phyloP scores from a whole-genome alignment of 1,140 invertebrate species.

The Adelges cooleyi region DNA sequence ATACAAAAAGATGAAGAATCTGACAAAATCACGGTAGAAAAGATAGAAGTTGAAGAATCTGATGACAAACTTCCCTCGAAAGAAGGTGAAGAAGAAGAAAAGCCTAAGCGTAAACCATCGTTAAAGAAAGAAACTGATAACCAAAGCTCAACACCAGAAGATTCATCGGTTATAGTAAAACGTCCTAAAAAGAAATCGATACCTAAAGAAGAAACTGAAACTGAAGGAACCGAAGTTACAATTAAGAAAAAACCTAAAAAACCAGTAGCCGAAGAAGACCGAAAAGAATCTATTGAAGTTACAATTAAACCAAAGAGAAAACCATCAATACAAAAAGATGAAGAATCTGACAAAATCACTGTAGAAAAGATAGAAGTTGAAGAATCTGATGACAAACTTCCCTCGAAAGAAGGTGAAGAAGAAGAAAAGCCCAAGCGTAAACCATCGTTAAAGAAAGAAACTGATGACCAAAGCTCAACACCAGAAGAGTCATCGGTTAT shows the following conservation, averaged over 20 bases:
- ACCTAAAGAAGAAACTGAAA: slow-evolving; percentile 33
- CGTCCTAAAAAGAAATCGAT: slow-evolving; percentile 20
- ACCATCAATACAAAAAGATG: slow-evolving; percentile 14
- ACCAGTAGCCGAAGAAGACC: slow-evolving; percentile 27
- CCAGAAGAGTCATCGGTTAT: slow-evolving; percentile 30
- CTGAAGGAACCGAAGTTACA: slow-evolving; percentile 33
- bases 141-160: slow-evolving; percentile 25
- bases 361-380: background rate
- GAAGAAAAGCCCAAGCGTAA: slow-evolving; percentile 1
- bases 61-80: slow-evolving; percentile 14
- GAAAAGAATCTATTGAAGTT: background rate
- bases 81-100: background rate
- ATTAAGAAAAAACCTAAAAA: slow-evolving; percentile 32
- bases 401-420: background rate
- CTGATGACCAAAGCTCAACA: slow-evolving; percentile 31
- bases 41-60: background rate
- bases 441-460: slow-evolving; percentile 6
- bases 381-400: slow-evolving; percentile 5
- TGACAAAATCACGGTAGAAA: background rate
- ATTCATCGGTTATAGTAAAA: slow-evolving; percentile 30
- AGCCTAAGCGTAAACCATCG: slow-evolving; percentile 1
- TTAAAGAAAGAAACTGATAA: slow-evolving; percentile 29
- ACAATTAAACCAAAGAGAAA: slow-evolving; percentile 28
- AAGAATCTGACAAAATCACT: background rate
- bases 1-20: slow-evolving; percentile 6